These are phyloP conservation scores for Perizoma affinitatum DNA, from an alignment of 2,888 invertebrate genomes.

Conservation along the genomic window DNA sequence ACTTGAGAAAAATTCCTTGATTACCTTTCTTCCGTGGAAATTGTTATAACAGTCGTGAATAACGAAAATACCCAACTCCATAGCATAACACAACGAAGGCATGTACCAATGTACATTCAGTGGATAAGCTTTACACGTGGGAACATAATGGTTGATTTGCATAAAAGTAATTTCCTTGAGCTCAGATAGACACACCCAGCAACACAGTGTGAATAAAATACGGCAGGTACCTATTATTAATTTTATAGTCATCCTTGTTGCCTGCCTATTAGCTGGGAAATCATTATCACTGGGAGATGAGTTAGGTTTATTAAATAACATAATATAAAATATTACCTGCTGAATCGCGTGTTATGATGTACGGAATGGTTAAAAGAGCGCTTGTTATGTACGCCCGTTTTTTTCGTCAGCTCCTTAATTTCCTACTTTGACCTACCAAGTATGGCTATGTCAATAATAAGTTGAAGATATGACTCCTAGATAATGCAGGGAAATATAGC, in stretches of 20 bases:
- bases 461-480: too few species aligned
- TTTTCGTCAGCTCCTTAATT: too few species aligned
- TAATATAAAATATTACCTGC: background rate
- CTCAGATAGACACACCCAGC: conserved; percentile 41
- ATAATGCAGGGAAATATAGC: background rate
- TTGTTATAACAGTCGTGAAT: conserved; percentile 5
- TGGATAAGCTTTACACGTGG: conserved; percentile 47
- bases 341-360: background rate
- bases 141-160: conserved; percentile 60
- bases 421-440: too few species aligned
- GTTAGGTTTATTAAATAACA: conserved; percentile 7
- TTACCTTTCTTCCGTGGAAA: conserved; percentile 3
- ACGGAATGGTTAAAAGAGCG: too few species aligned
- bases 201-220: conserved; percentile 36
- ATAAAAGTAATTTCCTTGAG: conserved; percentile 69
- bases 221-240: conserved; percentile 34
- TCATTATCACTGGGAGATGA: conserved; percentile 24
- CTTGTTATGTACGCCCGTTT: too few species aligned
- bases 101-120: conserved; percentile 11
- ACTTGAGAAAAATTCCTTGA: background rate
- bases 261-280: conserved; percentile 32
- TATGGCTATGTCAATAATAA: too few species aligned
- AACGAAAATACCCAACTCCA: conserved; percentile 28
- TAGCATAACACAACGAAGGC: conserved; percentile 22
- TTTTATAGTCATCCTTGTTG: conserved; percentile 31